phyloP scores from a whole-genome alignment of 2,888 invertebrate genomes.

The Drosophila tanythrix region DNA sequence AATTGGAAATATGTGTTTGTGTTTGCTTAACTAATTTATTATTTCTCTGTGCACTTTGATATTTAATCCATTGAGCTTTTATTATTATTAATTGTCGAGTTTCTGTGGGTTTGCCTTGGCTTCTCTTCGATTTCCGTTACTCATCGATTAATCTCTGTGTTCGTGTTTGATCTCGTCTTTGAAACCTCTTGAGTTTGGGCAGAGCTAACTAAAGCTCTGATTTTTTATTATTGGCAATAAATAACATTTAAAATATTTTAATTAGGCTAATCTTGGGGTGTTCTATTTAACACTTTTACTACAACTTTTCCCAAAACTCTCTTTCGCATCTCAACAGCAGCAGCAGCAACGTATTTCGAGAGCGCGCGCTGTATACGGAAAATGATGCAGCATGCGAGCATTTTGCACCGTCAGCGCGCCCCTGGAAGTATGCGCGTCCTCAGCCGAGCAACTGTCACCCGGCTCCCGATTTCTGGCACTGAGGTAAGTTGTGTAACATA shows the following conservation, averaged over 20 bases:
- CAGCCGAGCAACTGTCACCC: constrained; percentile 86
- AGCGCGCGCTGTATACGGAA: constrained; percentile 85
- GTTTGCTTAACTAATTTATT: background rate
- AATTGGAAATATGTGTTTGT: background rate
- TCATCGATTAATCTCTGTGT: background rate
- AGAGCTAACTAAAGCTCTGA: background rate
- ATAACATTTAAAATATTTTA: background rate
- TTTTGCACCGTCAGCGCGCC: constrained; percentile 93
- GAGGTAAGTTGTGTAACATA: constrained; percentile 75
- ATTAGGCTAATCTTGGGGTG: background rate
- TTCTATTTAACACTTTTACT: background rate
- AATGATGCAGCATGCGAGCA: constrained; percentile 88
- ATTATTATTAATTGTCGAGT: background rate
- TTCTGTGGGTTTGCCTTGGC: background rate
- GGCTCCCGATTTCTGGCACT: constrained; percentile 88
- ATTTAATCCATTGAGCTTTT: background rate
- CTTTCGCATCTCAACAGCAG: constrained; percentile 49
- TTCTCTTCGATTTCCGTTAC: background rate
- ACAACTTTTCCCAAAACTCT: constrained; percentile 5
- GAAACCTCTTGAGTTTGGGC: background rate
- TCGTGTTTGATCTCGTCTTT: background rate
- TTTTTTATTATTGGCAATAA: background rate
- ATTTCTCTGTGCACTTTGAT: background rate
- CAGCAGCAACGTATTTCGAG: constrained; percentile 85
- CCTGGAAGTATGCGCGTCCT: constrained; percentile 91